These are phyloP conservation scores for Lacerta bilineata DNA, from an alignment of 2,797 vertebrate species.

Conservation along the genomic window DNA sequence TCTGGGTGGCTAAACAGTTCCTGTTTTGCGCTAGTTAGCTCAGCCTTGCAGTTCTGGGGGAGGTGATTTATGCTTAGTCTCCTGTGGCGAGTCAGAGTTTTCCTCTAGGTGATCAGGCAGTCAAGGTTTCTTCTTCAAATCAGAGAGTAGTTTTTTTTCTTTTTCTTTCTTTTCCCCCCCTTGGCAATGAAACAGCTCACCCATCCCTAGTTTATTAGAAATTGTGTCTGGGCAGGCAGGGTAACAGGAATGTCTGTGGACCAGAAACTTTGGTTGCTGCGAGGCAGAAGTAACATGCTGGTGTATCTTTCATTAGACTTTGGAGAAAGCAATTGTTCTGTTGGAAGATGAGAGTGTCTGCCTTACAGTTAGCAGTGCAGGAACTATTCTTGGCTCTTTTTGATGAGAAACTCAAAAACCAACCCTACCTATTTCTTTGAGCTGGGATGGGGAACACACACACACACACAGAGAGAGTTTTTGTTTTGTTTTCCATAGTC, in stretches of 20 bases:
- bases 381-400: constrained; percentile 65
- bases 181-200: neutral
- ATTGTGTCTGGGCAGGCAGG: neutral
- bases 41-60: too few relatives aligned
- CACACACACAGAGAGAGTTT: constrained; percentile 29
- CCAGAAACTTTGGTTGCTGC: neutral
- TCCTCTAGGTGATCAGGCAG: neutral
- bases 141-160: neutral
- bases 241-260: too few relatives aligned
- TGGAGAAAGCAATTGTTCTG: constrained; percentile 26
- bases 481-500: constrained; percentile 50
- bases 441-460: constrained; percentile 38
- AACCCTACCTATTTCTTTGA: constrained; percentile 67
- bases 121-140: neutral
- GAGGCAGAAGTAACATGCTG: neutral
- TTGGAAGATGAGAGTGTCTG: constrained; percentile 29
- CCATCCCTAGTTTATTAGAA: too few relatives aligned
- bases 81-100: neutral
- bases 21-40: too few relatives aligned
- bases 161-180: too few relatives aligned
- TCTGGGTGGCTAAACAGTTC: neutral
- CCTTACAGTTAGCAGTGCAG: constrained; percentile 52
- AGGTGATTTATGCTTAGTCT: neutral
- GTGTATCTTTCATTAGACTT: neutral
- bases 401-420: constrained; percentile 64